Percentiles rank a stretch among this genome's conserved stretches.
Evolutionary conservation across 2,797 vertebrate species (phyloP).

Genomic region (Decapterus maruadsi): DNA sequence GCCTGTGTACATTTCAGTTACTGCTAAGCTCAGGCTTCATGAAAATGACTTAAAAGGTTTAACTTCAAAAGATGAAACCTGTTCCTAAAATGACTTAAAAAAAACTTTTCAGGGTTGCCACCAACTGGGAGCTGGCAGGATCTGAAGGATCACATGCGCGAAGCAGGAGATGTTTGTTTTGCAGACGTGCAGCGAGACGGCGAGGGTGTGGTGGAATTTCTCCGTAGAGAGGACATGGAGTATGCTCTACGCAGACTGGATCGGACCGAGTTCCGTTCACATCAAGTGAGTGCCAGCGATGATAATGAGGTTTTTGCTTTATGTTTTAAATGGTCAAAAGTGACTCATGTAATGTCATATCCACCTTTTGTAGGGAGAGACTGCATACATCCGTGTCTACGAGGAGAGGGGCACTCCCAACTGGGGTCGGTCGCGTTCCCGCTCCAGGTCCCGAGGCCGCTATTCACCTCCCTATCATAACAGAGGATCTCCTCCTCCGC

Average conservation of each 20-base stretch:
- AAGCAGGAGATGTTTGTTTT: constrained; percentile 91
- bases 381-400: constrained; percentile 90
- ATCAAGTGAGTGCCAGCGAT: constrained; percentile 82
- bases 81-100: too few species aligned
- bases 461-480: constrained; percentile 93
- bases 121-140: constrained; percentile 94
- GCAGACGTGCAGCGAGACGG: constrained; percentile 91
- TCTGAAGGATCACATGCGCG: constrained; percentile 92
- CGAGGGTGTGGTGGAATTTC: constrained; percentile 91
- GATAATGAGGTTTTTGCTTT: neutral
- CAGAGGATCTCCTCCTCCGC: constrained; percentile 89
- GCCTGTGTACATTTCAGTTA: too few species aligned
- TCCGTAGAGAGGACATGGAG: constrained; percentile 93
- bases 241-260: constrained; percentile 89
- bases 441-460: constrained; percentile 92
- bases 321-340: neutral
- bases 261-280: constrained; percentile 90
- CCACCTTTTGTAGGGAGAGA: constrained; percentile 84
- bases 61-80: too few species aligned
- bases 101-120: constrained; percentile 82
- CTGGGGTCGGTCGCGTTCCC: constrained; percentile 90
- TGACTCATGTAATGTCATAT: neutral
- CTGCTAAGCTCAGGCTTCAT: too few species aligned
- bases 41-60: too few species aligned
- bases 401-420: constrained; percentile 89